Conservation (phyloP, 23 tunicate species). For the Ascidia mentula region DNA sequence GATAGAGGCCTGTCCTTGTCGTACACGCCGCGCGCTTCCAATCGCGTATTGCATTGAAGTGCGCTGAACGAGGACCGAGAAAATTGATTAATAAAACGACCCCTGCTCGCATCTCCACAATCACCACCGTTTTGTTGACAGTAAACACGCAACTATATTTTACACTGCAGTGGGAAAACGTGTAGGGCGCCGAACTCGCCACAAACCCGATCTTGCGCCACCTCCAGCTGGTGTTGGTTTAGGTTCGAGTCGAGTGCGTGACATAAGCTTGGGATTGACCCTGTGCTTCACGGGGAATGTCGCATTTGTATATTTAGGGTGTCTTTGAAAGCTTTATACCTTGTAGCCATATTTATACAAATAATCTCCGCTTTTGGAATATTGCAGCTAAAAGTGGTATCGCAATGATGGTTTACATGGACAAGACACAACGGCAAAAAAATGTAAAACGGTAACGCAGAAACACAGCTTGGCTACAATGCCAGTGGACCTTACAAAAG, state of each 20-base stretch:
- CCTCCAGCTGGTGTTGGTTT: background rate
- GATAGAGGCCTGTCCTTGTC: background rate
- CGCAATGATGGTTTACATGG: too few species aligned
- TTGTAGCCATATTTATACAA: too few species aligned
- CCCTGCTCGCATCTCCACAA: background rate
- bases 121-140: background rate
- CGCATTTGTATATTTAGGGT: too few species aligned
- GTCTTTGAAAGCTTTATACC: too few species aligned
- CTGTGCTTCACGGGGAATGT: too few species aligned
- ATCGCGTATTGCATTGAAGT: background rate
- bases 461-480: too few species aligned
- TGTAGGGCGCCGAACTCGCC: background rate
- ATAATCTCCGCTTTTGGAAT: too few species aligned
- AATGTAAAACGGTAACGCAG: too few species aligned
- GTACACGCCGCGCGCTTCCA: conserved; percentile 2
- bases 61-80: background rate
- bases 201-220: background rate
- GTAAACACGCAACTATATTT: background rate
- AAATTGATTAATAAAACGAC: background rate
- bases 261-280: too few species aligned
- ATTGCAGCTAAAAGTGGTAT: too few species aligned
- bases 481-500: too few species aligned
- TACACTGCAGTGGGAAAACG: background rate
- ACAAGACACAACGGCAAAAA: too few species aligned
- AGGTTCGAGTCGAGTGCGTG: background rate